Evolutionary conservation across 2,888 invertebrate genomes (phyloP).

Genomic region (Drosophila atripex): DNA sequence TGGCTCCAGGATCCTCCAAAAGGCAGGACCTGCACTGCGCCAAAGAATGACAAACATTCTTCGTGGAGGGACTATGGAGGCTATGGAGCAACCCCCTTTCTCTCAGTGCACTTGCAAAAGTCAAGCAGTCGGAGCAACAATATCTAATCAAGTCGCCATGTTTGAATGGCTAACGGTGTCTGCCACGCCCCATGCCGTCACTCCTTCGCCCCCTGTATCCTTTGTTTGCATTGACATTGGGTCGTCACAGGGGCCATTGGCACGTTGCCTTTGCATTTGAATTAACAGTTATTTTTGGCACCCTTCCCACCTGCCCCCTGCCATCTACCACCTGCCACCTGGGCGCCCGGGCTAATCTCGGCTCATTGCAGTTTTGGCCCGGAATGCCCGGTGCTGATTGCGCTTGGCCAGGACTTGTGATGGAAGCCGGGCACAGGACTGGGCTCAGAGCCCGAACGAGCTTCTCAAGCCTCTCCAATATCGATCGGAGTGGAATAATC

Average conservation of each 20-base stretch:
- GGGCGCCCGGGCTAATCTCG: constrained; percentile 58
- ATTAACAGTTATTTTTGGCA: constrained; percentile 80
- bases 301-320: constrained; percentile 32
- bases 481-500: constrained; percentile 13
- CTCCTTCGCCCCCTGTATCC: neutral
- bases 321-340: constrained; percentile 6
- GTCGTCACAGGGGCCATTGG: constrained; percentile 60
- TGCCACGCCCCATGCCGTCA: constrained; percentile 7
- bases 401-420: constrained; percentile 13
- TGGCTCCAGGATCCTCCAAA: constrained; percentile 18
- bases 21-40: constrained; percentile 13
- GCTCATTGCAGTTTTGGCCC: constrained; percentile 68
- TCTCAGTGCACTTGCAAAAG: constrained; percentile 16
- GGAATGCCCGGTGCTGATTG: constrained; percentile 36
- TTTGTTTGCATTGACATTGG: constrained; percentile 76
- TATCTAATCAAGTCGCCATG: constrained; percentile 71
- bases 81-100: neutral
- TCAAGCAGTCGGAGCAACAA: constrained; percentile 52
- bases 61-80: too few species aligned
- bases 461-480: neutral
- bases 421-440: neutral
- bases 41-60: neutral
- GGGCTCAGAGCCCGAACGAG: too few species aligned
- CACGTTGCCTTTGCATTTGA: constrained; percentile 77
- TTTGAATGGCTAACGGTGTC: constrained; percentile 38